Evolutionary conservation across 2,113 vertebrate species (phyloP).

Genomic region (Desmodus rotundus): DNA sequence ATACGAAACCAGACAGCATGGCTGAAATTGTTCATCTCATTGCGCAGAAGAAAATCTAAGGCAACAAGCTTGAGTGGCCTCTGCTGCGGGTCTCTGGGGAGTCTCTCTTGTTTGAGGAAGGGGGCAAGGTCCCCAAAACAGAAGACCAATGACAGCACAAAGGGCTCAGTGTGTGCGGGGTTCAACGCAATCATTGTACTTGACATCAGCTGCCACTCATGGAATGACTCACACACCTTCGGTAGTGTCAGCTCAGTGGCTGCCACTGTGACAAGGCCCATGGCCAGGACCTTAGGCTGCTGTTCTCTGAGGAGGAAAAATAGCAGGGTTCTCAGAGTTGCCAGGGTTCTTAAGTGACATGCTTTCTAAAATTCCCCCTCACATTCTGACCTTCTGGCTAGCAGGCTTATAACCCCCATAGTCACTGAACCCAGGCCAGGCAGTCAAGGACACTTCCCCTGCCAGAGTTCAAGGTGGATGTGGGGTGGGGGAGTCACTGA

Average conservation of each 20-base stretch:
- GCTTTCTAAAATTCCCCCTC: background rate
- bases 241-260: no score
- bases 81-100: accelerated
- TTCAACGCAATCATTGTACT: background rate
- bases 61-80: background rate
- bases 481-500: background rate
- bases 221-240: background rate
- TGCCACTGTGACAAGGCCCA: background rate
- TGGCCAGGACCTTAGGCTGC: background rate
- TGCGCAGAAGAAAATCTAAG: background rate
- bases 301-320: background rate
- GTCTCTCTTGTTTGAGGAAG: background rate
- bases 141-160: background rate
- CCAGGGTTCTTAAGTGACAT: no score
- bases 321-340: background rate
- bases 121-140: no score
- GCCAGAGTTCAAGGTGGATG: background rate
- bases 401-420: no score
- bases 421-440: background rate
- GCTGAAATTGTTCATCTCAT: background rate
- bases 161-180: background rate
- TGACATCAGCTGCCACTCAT: background rate
- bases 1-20: background rate
- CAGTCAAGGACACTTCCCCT: background rate
- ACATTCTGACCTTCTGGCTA: background rate